phyloP scores from a whole-genome alignment of 2,888 invertebrate genomes.

The Nomada ruficornis region DNA sequence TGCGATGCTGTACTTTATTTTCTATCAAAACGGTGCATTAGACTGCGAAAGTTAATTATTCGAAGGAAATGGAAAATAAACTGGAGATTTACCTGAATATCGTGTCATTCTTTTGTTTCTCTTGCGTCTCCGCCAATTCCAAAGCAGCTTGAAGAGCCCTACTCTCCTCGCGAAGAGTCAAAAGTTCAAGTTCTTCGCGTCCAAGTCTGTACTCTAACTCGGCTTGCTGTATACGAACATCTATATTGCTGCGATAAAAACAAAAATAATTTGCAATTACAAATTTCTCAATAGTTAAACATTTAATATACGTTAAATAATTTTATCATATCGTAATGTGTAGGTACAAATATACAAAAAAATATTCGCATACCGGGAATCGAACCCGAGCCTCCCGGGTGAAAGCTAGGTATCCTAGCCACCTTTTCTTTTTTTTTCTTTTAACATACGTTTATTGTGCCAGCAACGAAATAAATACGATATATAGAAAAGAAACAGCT shows the following conservation, averaged over 20 bases:
- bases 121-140: conserved; percentile 86
- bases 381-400: conserved; percentile 88
- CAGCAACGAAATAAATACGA: no score
- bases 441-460: no score
- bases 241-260: conserved; percentile 90
- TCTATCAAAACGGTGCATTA: not conserved
- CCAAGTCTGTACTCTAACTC: conserved; percentile 95
- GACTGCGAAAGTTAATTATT: not conserved
- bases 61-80: not conserved
- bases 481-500: no score
- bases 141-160: conserved; percentile 91
- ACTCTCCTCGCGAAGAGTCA: conserved; percentile 93
- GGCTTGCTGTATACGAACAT: conserved; percentile 94
- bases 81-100: conserved; percentile 86
- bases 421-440: conserved; percentile 55
- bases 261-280: not conserved
- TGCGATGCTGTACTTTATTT: no score
- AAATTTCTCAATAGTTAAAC: not conserved
- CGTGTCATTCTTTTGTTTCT: conserved; percentile 85
- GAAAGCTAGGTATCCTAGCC: conserved; percentile 83
- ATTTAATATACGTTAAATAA: no score
- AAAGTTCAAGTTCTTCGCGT: conserved; percentile 93
- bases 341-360: no score
- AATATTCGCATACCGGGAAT: conserved; percentile 85
- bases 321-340: no score